Conservation (phyloP, 2,888 invertebrate genomes). For the Synanthedon andrenaeformis region DNA sequence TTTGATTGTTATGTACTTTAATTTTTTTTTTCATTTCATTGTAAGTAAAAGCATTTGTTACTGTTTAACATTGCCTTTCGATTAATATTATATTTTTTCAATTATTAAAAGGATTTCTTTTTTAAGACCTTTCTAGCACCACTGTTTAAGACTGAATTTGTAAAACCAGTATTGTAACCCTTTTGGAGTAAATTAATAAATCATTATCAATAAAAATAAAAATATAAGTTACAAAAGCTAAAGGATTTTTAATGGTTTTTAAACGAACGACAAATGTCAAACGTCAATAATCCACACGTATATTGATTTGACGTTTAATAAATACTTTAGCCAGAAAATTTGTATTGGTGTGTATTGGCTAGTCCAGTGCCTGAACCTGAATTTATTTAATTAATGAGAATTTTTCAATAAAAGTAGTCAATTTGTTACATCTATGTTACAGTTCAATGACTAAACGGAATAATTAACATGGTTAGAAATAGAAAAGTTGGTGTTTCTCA, state of each 20-base stretch:
- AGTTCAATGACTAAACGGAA: slow-evolving; percentile 7
- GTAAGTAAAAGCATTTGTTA: no score
- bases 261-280: background rate
- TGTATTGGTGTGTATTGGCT: background rate
- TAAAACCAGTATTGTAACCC: no score
- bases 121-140: no score
- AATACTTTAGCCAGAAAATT: background rate
- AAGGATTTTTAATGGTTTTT: background rate
- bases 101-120: no score
- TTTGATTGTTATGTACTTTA: no score
- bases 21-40: no score
- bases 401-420: slow-evolving; percentile 21
- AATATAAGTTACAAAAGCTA: no score
- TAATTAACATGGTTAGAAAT: slow-evolving; percentile 35
- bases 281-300: background rate
- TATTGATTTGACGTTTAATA: background rate
- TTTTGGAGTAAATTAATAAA: no score
- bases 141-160: no score
- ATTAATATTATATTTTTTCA: no score
- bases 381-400: slow-evolving; percentile 8
- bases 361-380: background rate
- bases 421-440: slow-evolving; percentile 16
- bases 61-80: no score
- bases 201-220: no score
- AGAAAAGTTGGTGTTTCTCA: slow-evolving; percentile 32